Evolutionary conservation across 2,113 vertebrate genomes (phyloP), one percentile per base, ranked within the genome.

Genomic region (Pangasianodon gigas): DNA sequence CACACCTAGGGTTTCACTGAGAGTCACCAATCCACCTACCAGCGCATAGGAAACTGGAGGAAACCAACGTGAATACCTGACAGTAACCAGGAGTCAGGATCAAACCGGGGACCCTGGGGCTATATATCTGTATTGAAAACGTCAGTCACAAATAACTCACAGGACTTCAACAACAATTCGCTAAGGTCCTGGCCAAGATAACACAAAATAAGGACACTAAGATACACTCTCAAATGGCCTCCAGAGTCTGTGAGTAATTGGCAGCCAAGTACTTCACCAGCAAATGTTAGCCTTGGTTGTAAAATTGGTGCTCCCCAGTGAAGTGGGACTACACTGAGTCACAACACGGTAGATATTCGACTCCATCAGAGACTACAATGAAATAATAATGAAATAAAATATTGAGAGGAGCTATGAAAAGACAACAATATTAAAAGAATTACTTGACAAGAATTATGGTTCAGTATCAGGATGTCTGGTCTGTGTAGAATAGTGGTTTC

Each of bases 201-300:
- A 37, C 37, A 37, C 26, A 56, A 32, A 32, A 88, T 88, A 21
- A 67, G 65, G 69, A 77, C 26, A 51, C 84, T 84, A 79, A 67
- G 56, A 44, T 41, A 21, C 56, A 26, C 37, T 54, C 69, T 32
- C 3, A 2, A 69, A 67, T n/a, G 56, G 58, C 77, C 87, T 54
- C 87, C 77, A 52, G 77, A 82, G 87, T 65, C 44, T 32, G 77
- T 82, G 21, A 88, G 60, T 79, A 71, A 83, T 83, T 67, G 48
- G 82, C 52, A 60, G 71, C 21, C 48, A 56, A 83, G 67, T 88
- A 79, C 79, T 29, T 56, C 62, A 56, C 3, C 32, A 69, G 79
- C 32, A 54, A 46, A 52, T 54, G 21, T 77, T 41, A 26, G 32
- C 86, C 32, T 87, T 18, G 41, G 51, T 58, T 24, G 9, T 6